These are phyloP conservation scores for Aleiodes testaceus DNA, from an alignment of 2,888 invertebrate species.

Conservation along the genomic window DNA sequence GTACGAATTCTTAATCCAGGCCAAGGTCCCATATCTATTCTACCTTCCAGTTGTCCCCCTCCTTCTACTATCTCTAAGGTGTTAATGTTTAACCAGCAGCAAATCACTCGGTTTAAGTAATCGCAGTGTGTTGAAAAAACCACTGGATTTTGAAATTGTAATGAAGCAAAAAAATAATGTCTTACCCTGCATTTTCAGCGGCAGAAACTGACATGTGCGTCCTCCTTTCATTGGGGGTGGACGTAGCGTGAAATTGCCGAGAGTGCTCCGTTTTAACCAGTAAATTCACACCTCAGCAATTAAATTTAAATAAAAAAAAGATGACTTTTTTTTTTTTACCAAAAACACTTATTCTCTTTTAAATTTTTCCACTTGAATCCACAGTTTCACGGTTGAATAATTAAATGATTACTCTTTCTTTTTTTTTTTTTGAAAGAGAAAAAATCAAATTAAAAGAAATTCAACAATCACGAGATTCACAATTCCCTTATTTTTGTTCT, in stretches of 20 bases:
- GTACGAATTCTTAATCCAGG: slow-evolving; percentile 53
- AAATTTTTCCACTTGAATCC: not conserved
- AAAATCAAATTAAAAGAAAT: no score
- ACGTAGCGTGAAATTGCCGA: slow-evolving; percentile 75
- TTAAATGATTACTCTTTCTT: no score
- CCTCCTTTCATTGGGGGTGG: slow-evolving; percentile 78
- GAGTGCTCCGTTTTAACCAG: slow-evolving; percentile 76
- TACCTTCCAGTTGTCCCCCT: slow-evolving; percentile 42
- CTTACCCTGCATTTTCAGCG: slow-evolving; percentile 80
- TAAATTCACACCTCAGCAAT: slow-evolving; percentile 22
- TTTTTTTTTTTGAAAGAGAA: no score
- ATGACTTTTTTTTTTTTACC: not conserved
- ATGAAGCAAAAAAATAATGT: slow-evolving; percentile 13
- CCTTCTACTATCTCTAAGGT: slow-evolving; percentile 40
- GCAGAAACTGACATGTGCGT: slow-evolving; percentile 80
- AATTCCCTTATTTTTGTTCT: no score
- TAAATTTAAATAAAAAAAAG: slow-evolving; percentile 12
- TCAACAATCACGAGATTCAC: no score
- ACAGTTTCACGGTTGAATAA: not conserved
- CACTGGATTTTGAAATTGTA: not conserved
- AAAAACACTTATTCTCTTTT: not conserved
- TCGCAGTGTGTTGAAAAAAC: not conserved
- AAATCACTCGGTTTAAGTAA: slow-evolving; percentile 50
- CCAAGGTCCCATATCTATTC: slow-evolving; percentile 56
- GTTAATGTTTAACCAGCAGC: slow-evolving; percentile 52